Percentiles rank a stretch among this genome's conserved stretches.
Conservation (phyloP, 2,797 vertebrate genomes). For the Vultur gryphus region DNA sequence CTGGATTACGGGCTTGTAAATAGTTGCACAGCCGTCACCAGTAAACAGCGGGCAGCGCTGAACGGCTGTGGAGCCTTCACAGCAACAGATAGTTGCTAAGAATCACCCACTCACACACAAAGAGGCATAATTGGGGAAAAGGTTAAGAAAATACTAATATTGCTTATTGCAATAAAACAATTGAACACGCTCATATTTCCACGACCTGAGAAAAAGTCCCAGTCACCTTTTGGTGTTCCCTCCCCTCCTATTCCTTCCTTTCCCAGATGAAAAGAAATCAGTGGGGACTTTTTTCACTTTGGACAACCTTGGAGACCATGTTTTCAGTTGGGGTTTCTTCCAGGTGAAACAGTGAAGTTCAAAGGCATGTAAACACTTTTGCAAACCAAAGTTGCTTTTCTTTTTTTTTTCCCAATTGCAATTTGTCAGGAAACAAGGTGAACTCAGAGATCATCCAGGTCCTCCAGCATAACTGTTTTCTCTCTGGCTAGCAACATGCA, state of each 20-base stretch:
- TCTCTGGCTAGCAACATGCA: background rate
- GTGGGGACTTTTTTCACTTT: background rate
- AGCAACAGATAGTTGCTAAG: background rate
- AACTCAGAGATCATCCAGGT: background rate
- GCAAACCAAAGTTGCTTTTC: background rate
- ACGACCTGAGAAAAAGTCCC: background rate
- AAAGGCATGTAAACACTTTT: background rate
- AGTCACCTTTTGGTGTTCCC: background rate
- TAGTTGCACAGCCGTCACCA: background rate
- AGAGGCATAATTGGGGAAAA: background rate
- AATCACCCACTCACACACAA: background rate
- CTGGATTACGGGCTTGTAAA: background rate
- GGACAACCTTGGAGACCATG: background rate
- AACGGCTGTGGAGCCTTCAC: background rate
- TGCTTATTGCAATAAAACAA: background rate
- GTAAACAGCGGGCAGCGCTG: rapidly evolving
- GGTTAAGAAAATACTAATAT: background rate
- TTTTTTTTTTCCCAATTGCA: background rate
- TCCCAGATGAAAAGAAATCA: background rate
- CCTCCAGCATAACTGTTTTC: background rate
- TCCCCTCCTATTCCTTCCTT: background rate
- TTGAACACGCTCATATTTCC: rapidly evolving
- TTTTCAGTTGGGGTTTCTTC: background rate
- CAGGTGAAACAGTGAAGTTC: background rate
- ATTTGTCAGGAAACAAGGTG: background rate